phyloP scores from a whole-genome alignment of 2,888 invertebrate genomes.

The Orchesellides sinensis region DNA sequence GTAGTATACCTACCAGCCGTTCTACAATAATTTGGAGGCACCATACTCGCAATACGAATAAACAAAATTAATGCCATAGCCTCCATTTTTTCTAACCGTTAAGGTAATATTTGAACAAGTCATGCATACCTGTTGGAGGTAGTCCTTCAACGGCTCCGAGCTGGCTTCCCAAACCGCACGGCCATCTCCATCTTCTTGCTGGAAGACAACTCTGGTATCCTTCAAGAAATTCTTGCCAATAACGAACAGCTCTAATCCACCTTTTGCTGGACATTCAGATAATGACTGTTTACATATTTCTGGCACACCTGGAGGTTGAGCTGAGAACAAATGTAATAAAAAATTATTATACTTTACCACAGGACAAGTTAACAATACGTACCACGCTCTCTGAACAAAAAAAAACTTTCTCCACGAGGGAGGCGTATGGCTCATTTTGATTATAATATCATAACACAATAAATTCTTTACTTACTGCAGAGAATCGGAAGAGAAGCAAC shows the following conservation, averaged over 20 bases:
- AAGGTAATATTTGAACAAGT: no score
- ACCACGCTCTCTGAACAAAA: no score
- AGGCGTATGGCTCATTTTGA: no score
- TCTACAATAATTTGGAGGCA: no score
- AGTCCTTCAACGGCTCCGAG: constrained; percentile 92
- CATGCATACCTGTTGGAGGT: constrained; percentile 85
- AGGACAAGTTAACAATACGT: no score
- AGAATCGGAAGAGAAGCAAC: constrained; percentile 93
- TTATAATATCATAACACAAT: neutral
- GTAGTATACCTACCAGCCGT: no score
- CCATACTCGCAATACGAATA: no score
- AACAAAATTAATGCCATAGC: no score
- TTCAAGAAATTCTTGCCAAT: constrained; percentile 95
- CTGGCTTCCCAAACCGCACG: constrained; percentile 85
- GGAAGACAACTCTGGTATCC: constrained; percentile 91
- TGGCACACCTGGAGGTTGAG: constrained; percentile 94
- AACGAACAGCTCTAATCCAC: constrained; percentile 90
- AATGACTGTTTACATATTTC: constrained; percentile 94
- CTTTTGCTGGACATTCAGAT: constrained; percentile 85
- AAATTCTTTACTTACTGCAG: constrained; percentile 87
- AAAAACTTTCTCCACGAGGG: no score
- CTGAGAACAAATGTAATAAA: constrained; percentile 78
- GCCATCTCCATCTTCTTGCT: constrained; percentile 77
- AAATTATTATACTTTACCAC: neutral
- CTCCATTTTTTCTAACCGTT: no score